Evolutionary conservation across 2,113 vertebrate species (phyloP), one percentile per base, ranked within the genome.

Genomic region (Delphinus delphis): DNA sequence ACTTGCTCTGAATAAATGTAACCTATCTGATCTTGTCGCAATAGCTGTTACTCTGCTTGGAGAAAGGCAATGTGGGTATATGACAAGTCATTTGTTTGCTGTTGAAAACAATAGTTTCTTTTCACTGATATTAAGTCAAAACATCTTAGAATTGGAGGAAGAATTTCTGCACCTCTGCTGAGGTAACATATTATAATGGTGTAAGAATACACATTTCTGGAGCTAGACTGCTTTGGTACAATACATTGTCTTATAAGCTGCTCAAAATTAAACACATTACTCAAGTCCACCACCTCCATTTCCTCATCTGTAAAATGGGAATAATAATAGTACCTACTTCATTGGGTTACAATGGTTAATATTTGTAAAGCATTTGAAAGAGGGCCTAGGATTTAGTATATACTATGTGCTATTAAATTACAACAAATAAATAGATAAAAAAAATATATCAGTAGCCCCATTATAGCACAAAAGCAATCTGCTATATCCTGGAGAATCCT

Each of bases 31-130:
- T 58, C 47, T 47, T 41, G 10, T 50, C 79, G 7, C n/a, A 81
- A 71, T 10, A 81, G 23, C 26, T 87, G 7, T 33, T 80, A 68
- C 0, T 21, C 7, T 80, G 53, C 41, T 96, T 60, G 44, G 50
- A 63, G 68, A 92, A 96, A 83, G 28, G n/a, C 80, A 67, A 20
- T 28, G n/a, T 20, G 55, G 18, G 20, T 58, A 21, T 58, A 80
- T 25, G 28, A 21, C 33, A 89, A 60, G 11, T 20, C 7, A 58
- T 8, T 18, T 88, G 25, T 92, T 96, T 89, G 26, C 50, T 90
- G 26, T 90, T 87, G 65, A 68, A 86, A 83, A 41, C 8, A 84
- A 36, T 90, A 58, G 55, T 76, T 96, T 94, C 31, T 84, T 84
- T 90, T 65, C 33, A 44, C 23, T 58, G 18, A 6, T 71, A 62